A percentile compares a stretch with the other conserved stretches of the same genome.
These are phyloP conservation scores for Motacilla tschutschensis DNA, from an alignment of 2,113 vertebrate genomes.

Conservation along the genomic window DNA sequence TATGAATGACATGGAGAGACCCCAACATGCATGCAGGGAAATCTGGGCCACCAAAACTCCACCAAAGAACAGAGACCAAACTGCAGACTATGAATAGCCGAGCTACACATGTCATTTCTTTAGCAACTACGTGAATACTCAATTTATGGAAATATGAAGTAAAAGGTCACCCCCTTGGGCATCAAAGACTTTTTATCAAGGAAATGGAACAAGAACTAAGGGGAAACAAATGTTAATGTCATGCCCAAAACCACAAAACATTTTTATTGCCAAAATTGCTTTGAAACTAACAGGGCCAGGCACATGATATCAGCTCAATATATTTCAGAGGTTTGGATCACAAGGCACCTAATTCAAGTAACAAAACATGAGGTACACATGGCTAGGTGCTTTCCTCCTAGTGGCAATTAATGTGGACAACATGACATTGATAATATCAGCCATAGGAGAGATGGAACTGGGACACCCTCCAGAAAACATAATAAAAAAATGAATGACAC, in stretches of 20 bases:
- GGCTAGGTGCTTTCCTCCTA: slow-evolving; percentile 31
- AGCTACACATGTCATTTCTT: slow-evolving; percentile 23
- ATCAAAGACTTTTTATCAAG: slow-evolving; percentile 67
- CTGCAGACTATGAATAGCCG: neutral
- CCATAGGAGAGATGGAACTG: neutral
- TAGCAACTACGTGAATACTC: slow-evolving; percentile 14
- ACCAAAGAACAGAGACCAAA: neutral
- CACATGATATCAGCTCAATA: slow-evolving; percentile 23
- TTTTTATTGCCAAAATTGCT: slow-evolving; percentile 55
- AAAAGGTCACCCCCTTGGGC: slow-evolving; percentile 52
- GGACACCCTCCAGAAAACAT: slow-evolving; percentile 35
- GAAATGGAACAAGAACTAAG: slow-evolving; percentile 60
- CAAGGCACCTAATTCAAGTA: slow-evolving; percentile 19
- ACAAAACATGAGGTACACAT: slow-evolving; percentile 9
- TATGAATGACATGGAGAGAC: neutral
- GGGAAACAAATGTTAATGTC: slow-evolving; percentile 65
- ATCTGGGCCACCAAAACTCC: neutral
- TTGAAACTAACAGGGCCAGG: slow-evolving; percentile 57
- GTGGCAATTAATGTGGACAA: slow-evolving; percentile 44
- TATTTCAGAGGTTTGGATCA: slow-evolving; percentile 25
- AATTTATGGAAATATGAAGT: slow-evolving; percentile 56
- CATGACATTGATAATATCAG: slow-evolving; percentile 20
- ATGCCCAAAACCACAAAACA: slow-evolving; percentile 54
- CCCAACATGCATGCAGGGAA: neutral
- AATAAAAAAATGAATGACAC: neutral